Percentiles rank a stretch among this genome's conserved stretches.
phyloP scores from a whole-genome alignment of 2,113 vertebrate species.

The Cettia cetti region DNA sequence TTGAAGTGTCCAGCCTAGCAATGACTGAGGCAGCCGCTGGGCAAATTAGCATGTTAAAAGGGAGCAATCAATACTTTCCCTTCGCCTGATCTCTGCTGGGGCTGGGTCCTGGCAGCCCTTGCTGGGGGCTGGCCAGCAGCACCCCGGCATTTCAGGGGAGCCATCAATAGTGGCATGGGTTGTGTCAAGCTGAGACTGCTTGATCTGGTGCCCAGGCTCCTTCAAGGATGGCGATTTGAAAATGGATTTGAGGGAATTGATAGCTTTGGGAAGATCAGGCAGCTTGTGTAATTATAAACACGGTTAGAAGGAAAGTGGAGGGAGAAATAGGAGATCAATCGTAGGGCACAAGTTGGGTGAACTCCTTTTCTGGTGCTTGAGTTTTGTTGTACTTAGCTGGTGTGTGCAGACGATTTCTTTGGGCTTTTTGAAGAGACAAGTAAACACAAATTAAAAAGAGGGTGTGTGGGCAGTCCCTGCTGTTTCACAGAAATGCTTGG shows the following conservation, averaged over 20 bases:
- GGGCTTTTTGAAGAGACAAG: background rate
- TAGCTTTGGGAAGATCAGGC: conserved; percentile 61
- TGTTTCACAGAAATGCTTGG: conserved; percentile 5
- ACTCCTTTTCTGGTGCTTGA: conserved; percentile 39
- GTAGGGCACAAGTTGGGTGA: conserved; percentile 21
- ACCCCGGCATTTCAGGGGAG: conserved; percentile 47
- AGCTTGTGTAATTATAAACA: conserved; percentile 70
- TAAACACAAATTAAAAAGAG: conserved; percentile 9
- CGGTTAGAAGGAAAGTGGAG: conserved; percentile 66
- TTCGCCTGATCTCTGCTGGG: background rate
- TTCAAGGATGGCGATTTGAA: conserved; percentile 66
- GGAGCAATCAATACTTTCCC: conserved; percentile 79
- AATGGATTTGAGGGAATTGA: conserved; percentile 62
- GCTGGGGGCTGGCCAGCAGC: background rate
- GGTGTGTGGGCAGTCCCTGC: background rate
- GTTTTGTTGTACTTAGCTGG: conserved; percentile 47
- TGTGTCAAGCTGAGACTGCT: conserved; percentile 11
- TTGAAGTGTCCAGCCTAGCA: conserved; percentile 79
- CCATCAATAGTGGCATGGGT: background rate
- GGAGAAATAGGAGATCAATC: conserved; percentile 61
- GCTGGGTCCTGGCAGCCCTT: background rate
- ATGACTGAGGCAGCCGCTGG: conserved; percentile 77
- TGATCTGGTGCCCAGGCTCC: conserved; percentile 50
- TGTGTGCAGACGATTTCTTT: conserved; percentile 6
- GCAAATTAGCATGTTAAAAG: conserved; percentile 90